A percentile compares a stretch with the other conserved stretches of the same genome.
phyloP scores from a whole-genome alignment of 2,888 invertebrate species.

The Dasypogon diadema region DNA sequence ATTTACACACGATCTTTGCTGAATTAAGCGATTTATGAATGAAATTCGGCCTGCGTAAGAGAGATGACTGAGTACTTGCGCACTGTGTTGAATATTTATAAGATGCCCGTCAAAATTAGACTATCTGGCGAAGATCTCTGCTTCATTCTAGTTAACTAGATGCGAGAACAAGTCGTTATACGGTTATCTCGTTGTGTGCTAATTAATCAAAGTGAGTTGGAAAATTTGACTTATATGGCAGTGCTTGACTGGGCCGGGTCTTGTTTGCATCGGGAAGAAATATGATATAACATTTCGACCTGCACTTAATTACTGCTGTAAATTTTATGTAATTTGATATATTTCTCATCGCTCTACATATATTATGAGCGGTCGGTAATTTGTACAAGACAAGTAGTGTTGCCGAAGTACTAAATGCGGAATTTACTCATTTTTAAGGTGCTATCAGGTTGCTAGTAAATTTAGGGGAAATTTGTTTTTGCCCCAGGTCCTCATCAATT shows the following conservation, averaged over 20 bases:
- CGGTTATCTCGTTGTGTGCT: conserved; percentile 25
- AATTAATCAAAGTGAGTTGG: conserved; percentile 44
- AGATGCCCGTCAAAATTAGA: conserved; percentile 37
- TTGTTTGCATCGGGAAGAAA: background rate
- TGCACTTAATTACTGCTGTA: background rate
- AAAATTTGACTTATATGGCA: conserved; percentile 31
- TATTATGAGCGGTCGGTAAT: too few species aligned
- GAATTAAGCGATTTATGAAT: conserved; percentile 48
- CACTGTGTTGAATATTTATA: conserved; percentile 48
- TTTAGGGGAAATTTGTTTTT: too few species aligned
- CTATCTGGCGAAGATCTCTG: conserved; percentile 35
- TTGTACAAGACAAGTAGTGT: too few species aligned
- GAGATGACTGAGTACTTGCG: conserved; percentile 38
- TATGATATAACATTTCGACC: background rate
- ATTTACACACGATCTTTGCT: conserved; percentile 20
- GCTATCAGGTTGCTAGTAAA: too few species aligned
- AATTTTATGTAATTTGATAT: background rate
- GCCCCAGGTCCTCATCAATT: too few species aligned
- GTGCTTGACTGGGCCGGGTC: background rate
- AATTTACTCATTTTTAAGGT: too few species aligned
- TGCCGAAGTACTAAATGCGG: too few species aligned
- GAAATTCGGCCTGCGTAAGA: conserved; percentile 45
- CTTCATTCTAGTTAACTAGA: conserved; percentile 33
- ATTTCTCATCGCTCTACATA: too few species aligned
- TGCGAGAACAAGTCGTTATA: conserved; percentile 47